Evolutionary conservation across 2,797 vertebrate genomes (phyloP).

Genomic region (Chlorospingus flavigularis): DNA sequence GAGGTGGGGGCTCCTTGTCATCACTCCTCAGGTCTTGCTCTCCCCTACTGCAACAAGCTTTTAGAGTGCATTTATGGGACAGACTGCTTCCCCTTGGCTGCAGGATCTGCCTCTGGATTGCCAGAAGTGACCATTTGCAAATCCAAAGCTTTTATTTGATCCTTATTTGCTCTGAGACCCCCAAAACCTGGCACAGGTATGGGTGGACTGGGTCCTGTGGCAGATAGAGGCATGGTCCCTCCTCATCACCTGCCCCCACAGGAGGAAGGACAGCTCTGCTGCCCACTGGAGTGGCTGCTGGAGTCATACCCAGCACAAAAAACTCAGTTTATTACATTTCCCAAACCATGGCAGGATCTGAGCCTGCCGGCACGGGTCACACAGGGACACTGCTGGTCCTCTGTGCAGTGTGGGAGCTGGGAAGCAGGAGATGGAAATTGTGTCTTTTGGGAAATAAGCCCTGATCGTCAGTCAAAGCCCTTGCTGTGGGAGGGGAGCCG

Average conservation of each 20-base stretch:
- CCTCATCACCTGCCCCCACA: neutral
- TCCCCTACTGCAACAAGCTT: neutral
- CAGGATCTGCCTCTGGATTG: neutral
- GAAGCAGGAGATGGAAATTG: neutral
- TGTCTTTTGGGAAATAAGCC: neutral
- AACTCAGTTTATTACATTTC: neutral
- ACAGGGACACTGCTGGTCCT: neutral
- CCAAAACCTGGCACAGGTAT: neutral
- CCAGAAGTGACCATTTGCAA: neutral
- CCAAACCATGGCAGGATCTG: neutral
- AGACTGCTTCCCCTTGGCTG: neutral
- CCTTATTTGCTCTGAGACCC: neutral
- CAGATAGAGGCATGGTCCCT: neutral
- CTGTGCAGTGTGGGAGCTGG: neutral
- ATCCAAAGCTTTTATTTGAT: neutral
- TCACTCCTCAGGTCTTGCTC: neutral
- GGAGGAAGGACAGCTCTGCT: neutral
- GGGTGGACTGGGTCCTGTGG: neutral
- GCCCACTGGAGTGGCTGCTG: neutral
- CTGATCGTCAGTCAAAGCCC: neutral
- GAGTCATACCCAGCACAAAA: neutral
- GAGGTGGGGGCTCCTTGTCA: neutral
- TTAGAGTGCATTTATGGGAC: neutral
- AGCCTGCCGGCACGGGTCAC: neutral
- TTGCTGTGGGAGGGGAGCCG: rapidly evolving